Percentiles rank a stretch among this genome's conserved stretches.
Evolutionary conservation across 2,797 vertebrate genomes (phyloP).

Genomic region (Tangara arthus): DNA sequence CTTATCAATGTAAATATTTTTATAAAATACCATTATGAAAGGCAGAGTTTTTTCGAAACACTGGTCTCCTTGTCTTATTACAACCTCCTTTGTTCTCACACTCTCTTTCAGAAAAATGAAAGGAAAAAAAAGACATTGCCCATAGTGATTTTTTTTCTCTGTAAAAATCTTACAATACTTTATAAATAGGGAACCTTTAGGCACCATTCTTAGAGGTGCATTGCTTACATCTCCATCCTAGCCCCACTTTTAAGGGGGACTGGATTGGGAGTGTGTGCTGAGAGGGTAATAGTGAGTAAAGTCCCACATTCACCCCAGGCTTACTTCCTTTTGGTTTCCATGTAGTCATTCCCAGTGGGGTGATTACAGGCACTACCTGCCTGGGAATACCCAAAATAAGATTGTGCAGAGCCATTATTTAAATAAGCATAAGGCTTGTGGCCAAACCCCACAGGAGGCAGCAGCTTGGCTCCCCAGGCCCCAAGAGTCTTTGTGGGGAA

Average conservation of each 20-base stretch:
- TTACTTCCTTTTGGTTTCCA: background rate
- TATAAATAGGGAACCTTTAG: background rate
- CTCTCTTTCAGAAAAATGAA: background rate
- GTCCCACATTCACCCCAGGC: background rate
- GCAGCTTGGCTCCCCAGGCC: background rate
- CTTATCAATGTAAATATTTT: background rate
- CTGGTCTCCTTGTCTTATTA: background rate
- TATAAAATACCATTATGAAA: background rate
- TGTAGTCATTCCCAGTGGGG: background rate
- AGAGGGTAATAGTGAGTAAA: background rate
- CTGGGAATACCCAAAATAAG: background rate
- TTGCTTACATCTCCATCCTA: background rate
- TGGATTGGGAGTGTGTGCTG: fast-evolving
- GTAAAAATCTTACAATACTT: background rate
- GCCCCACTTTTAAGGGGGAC: fast-evolving
- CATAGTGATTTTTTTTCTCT: background rate
- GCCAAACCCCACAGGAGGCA: background rate
- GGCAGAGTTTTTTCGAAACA: background rate
- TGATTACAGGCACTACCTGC: background rate
- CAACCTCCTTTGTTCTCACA: background rate
- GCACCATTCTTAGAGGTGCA: background rate
- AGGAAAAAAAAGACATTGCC: background rate
- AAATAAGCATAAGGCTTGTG: background rate
- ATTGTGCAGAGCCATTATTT: background rate
- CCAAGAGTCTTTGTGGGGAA: background rate